A percentile compares a stretch with the other conserved stretches of the same genome.
These are phyloP conservation scores for Cosmorhoe ocellata DNA, from an alignment of 2,888 invertebrate species.

Conservation along the genomic window DNA sequence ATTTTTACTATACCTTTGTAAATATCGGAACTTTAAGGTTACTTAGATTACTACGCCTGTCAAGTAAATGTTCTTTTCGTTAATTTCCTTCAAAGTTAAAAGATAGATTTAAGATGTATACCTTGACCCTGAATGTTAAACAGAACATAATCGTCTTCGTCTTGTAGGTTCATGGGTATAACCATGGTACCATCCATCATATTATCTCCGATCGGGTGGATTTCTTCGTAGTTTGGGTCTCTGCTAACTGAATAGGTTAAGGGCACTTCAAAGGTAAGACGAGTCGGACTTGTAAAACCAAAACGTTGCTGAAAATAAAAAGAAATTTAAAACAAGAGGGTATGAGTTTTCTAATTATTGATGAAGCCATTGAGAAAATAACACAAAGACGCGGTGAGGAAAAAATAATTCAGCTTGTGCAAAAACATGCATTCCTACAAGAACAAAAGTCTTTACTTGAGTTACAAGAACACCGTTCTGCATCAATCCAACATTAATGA, in stretches of 20 bases:
- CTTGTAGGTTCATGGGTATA: slow-evolving; percentile 45
- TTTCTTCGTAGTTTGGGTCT: slow-evolving; percentile 57
- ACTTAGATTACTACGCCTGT: no score
- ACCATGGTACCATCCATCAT: slow-evolving; percentile 44
- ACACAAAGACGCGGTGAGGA: no score
- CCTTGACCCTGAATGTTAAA: slow-evolving; percentile 75
- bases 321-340: no score
- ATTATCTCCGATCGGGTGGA: slow-evolving; percentile 42
- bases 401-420: no score
- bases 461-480: slow-evolving; percentile 55
- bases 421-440: not conserved
- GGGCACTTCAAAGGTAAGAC: slow-evolving; percentile 47
- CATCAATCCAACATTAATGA: slow-evolving; percentile 50
- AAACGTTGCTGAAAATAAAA: slow-evolving; percentile 54
- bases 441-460: slow-evolving; percentile 58
- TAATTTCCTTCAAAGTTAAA: no score
- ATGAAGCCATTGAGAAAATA: no score
- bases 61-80: no score
- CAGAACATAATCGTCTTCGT: slow-evolving; percentile 55
- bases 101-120: no score
- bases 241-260: slow-evolving; percentile 73
- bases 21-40: no score
- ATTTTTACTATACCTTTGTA: no score
- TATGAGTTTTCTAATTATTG: no score
- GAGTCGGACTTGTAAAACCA: slow-evolving; percentile 35